These are phyloP conservation scores for Pseudochromis fuscus DNA, from an alignment of 2,797 vertebrate species.

Conservation along the genomic window DNA sequence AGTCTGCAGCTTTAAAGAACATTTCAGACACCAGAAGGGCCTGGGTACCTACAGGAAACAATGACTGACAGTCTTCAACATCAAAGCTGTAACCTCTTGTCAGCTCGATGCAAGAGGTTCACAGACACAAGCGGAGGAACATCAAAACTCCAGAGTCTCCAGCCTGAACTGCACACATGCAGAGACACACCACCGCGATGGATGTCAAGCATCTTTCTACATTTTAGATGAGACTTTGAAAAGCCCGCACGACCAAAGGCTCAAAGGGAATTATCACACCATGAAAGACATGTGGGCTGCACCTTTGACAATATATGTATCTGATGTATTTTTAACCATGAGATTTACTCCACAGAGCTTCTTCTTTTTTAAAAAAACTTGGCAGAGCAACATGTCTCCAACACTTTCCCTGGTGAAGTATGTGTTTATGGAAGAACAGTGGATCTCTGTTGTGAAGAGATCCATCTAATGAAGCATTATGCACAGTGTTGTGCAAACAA, in stretches of 20 bases:
- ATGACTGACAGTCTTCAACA: constrained; percentile 62
- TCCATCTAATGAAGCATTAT: constrained; percentile 37
- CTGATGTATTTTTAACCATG: constrained; percentile 34
- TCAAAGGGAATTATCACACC: constrained; percentile 67
- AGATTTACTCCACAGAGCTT: constrained; percentile 6
- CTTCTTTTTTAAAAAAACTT: constrained; percentile 26
- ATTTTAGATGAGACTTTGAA: constrained; percentile 70
- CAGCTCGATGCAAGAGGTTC: constrained; percentile 36
- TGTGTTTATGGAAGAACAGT: constrained; percentile 37
- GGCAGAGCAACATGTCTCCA: constrained; percentile 12
- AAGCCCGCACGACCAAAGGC: constrained; percentile 49
- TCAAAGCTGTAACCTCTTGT: constrained; percentile 53
- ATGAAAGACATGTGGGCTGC: constrained; percentile 27
- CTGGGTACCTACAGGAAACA: constrained; percentile 51
- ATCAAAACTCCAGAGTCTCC: constrained; percentile 47
- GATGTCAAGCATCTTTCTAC: constrained; percentile 51
- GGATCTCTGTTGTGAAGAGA: constrained; percentile 17
- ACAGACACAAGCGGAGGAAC: constrained; percentile 43
- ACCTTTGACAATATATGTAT: constrained; percentile 27
- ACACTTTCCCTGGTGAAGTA: constrained; percentile 17
- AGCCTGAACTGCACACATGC: constrained; percentile 15
- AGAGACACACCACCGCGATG: constrained; percentile 23
- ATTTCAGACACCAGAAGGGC: constrained; percentile 6
- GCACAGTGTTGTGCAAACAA: constrained; percentile 48
- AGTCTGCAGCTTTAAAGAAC: constrained; percentile 31